These are phyloP conservation scores for Zingel zingel DNA, from an alignment of 2,113 vertebrate genomes.

Conservation along the genomic window DNA sequence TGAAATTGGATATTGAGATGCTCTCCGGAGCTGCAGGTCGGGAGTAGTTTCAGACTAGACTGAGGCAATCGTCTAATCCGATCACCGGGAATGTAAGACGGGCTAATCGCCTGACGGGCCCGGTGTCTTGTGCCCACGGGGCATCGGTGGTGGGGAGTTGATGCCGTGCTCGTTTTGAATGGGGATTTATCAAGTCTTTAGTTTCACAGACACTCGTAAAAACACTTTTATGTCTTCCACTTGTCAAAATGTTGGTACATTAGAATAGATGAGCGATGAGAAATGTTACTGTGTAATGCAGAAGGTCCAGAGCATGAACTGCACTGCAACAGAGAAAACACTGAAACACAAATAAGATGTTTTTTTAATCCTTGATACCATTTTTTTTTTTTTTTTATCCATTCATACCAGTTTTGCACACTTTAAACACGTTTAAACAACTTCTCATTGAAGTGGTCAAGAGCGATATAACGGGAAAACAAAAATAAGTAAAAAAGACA, in stretches of 20 bases:
- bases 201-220: conserved; percentile 31
- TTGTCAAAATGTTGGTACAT: conserved; percentile 33
- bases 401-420: background rate
- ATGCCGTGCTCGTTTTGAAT: conserved; percentile 49
- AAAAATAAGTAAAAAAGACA: background rate
- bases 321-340: background rate
- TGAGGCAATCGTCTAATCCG: conserved; percentile 77
- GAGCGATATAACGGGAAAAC: background rate
- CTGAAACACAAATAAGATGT: background rate
- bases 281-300: background rate
- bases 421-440: background rate
- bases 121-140: conserved; percentile 34
- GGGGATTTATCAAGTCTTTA: conserved; percentile 52
- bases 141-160: conserved; percentile 41
- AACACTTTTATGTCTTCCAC: conserved; percentile 12
- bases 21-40: conserved; percentile 75
- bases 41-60: conserved; percentile 77
- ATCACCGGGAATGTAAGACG: conserved; percentile 73
- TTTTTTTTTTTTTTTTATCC: background rate
- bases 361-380: too few species aligned
- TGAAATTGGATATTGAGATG: conserved; percentile 83
- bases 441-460: background rate
- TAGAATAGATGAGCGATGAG: conserved; percentile 5
- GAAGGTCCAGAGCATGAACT: background rate
- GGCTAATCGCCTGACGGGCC: conserved; percentile 65